A percentile compares a stretch with the other conserved stretches of the same genome.
Evolutionary conservation across 2,113 vertebrate species (phyloP).

Genomic region (Anhinga rufa): DNA sequence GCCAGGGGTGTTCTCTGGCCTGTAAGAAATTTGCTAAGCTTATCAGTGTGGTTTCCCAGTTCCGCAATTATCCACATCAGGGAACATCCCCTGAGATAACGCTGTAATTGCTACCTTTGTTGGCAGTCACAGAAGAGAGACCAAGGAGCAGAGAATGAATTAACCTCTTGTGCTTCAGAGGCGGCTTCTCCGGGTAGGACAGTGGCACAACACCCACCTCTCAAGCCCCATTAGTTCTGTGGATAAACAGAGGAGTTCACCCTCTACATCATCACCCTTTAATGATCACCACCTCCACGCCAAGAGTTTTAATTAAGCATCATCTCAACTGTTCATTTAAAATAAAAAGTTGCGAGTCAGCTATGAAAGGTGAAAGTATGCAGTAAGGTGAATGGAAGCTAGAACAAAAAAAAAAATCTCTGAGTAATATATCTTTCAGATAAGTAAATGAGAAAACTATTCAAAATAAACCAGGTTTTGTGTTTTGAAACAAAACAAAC

Average conservation of each 20-base stretch:
- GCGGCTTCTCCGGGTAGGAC: neutral
- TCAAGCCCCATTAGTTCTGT: neutral
- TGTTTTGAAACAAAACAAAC: neutral
- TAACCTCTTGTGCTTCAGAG: slow-evolving; percentile 28
- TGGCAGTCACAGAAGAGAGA: slow-evolving; percentile 11
- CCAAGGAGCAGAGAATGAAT: neutral
- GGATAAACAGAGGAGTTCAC: slow-evolving; percentile 1
- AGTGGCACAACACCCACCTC: neutral
- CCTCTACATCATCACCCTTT: slow-evolving; percentile 12
- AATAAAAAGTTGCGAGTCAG: neutral
- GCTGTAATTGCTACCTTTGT: slow-evolving; percentile 21
- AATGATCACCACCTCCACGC: neutral
- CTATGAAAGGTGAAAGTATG: neutral
- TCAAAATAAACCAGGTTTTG: neutral
- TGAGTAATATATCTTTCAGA: neutral
- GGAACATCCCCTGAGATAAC: neutral
- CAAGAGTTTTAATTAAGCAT: slow-evolving; percentile 1
- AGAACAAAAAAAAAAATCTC: neutral
- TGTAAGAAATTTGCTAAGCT: neutral
- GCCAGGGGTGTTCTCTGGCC: neutral
- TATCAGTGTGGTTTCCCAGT: neutral
- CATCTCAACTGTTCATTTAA: neutral
- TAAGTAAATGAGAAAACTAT: neutral
- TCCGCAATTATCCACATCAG: neutral
- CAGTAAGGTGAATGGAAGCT: neutral